A percentile compares a stretch with the other conserved stretches of the same genome.
phyloP scores from a whole-genome alignment of 92 coral and sea anemone species.

The Bergia puertoricense region DNA sequence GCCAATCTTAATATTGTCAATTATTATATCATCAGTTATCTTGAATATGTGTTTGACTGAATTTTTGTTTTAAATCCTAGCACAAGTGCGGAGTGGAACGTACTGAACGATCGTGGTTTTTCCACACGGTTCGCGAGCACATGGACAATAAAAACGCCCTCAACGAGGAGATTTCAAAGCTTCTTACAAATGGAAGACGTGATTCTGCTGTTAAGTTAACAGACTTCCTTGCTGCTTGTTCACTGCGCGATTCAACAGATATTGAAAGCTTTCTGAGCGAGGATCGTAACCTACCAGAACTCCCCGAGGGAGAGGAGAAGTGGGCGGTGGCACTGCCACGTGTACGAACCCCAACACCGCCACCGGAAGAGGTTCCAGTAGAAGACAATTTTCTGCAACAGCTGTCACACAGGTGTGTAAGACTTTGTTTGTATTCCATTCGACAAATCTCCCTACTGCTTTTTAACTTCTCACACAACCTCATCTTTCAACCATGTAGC shows the following conservation, averaged over 20 bases:
- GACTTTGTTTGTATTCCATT: neutral
- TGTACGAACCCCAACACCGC: conserved; percentile 41
- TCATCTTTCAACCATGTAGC: neutral
- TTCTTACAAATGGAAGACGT: conserved; percentile 59
- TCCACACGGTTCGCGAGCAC: conserved; percentile 66
- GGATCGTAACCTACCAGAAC: conserved; percentile 43
- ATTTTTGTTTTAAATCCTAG: conserved; percentile 4
- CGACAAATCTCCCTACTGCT: too few relatives aligned
- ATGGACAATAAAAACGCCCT: conserved; percentile 56
- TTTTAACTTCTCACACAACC: neutral
- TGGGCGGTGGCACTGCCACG: conserved; percentile 65
- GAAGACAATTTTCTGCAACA: neutral
- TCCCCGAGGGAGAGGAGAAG: conserved; percentile 64
- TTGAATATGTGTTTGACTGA: neutral
- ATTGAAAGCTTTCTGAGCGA: conserved; percentile 64
- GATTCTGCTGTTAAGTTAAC: conserved; percentile 49
- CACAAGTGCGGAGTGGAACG: conserved; percentile 56
- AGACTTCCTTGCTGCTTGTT: conserved; percentile 65
- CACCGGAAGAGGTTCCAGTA: conserved; percentile 38
- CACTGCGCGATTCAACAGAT: conserved; percentile 41
- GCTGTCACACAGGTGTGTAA: conserved; percentile 12
- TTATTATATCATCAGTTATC: too few relatives aligned
- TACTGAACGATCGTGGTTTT: conserved; percentile 40
- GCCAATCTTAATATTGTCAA: too few relatives aligned
- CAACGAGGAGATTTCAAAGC: conserved; percentile 71